Conservation (phyloP, 2,797 vertebrate species). For the Enteromius mattozi region DNA sequence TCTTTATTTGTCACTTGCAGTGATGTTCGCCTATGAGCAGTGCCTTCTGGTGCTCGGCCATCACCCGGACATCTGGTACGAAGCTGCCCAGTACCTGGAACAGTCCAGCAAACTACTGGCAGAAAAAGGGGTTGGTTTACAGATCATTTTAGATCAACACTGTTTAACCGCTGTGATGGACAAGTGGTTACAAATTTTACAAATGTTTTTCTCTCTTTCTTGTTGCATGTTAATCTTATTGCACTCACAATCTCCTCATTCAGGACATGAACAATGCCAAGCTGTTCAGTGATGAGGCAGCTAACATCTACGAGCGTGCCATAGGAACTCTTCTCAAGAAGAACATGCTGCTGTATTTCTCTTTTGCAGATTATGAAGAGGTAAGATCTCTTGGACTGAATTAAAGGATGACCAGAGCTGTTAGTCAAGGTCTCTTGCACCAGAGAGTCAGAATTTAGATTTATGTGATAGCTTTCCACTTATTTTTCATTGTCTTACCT, state of each 20-base stretch:
- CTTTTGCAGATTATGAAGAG: slow-evolving; percentile 98
- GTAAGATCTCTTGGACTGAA: slow-evolving; percentile 73
- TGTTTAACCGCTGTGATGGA: background rate
- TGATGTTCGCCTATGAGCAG: slow-evolving; percentile 99
- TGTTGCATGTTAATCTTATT: background rate
- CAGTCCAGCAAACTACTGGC: slow-evolving; percentile 98
- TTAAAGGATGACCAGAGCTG: background rate
- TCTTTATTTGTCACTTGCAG: slow-evolving; percentile 73
- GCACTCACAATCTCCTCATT: slow-evolving; percentile 32
- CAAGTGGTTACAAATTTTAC: too few species aligned
- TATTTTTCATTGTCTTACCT: background rate
- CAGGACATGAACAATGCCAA: slow-evolving; percentile 99
- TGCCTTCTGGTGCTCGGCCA: slow-evolving; percentile 97
- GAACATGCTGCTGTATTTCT: slow-evolving; percentile 99
- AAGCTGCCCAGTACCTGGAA: slow-evolving; percentile 97
- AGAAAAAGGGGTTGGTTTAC: slow-evolving; percentile 91
- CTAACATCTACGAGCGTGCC: slow-evolving; percentile 98
- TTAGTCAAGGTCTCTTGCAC: background rate
- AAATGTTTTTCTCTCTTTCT: too few species aligned
- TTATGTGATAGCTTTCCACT: background rate
- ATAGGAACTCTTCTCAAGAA: slow-evolving; percentile 98
- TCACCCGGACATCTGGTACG: slow-evolving; percentile 98
- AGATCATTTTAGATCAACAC: background rate
- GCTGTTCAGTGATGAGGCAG: slow-evolving; percentile 98
- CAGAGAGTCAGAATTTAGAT: background rate